Conservation (phyloP, 2,888 invertebrate species). For the Cylindroiulus punctatus region DNA sequence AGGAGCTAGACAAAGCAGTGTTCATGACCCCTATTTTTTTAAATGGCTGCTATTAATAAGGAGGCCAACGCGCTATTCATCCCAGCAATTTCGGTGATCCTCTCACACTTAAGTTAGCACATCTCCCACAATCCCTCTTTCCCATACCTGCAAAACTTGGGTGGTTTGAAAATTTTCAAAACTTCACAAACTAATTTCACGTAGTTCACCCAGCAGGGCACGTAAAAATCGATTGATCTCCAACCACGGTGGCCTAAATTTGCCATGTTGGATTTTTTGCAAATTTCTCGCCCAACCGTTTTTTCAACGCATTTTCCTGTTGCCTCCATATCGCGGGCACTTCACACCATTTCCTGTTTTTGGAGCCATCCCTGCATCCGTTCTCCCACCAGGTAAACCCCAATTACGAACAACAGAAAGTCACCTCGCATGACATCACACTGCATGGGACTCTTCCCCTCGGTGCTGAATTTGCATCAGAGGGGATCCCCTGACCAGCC, state of each 20-base stretch:
- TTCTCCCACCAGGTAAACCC: background rate
- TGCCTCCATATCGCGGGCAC: background rate
- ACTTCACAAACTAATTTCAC: background rate
- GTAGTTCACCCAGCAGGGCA: background rate
- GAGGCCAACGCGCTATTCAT: background rate
- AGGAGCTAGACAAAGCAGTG: background rate
- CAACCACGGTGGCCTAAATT: conserved; percentile 1
- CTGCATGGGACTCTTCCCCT: conserved; percentile 14
- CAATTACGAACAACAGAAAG: conserved; percentile 24
- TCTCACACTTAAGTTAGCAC: background rate
- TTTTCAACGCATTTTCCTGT: background rate
- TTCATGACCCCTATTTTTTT: background rate
- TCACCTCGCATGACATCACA: conserved; percentile 27
- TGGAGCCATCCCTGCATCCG: conserved; percentile 1
- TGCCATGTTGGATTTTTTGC: background rate
- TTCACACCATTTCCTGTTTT: background rate
- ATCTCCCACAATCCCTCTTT: background rate
- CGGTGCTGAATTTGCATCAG: background rate
- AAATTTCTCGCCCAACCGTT: background rate
- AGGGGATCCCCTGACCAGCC: background rate
- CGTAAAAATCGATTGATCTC: background rate
- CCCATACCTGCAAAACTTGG: background rate
- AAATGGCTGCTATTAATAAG: background rate
- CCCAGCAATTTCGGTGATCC: background rate
- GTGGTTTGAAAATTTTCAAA: background rate